Conservation (phyloP, 1,140 invertebrate species). For the Brachystomella parvula region DNA sequence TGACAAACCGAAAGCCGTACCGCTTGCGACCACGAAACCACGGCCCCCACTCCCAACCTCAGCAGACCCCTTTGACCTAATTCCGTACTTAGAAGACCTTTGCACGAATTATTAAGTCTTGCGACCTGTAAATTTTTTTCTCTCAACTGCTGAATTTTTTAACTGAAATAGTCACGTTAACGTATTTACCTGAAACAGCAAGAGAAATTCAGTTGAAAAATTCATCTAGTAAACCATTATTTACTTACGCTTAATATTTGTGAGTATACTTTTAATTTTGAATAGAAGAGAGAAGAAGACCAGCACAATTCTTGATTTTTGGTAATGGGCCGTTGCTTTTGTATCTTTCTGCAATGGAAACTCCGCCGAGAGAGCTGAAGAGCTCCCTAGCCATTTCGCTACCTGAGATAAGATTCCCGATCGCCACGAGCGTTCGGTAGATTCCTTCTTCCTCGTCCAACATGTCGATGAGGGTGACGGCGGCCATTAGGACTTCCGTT, state of each 20-base stretch:
- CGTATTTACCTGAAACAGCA: background rate
- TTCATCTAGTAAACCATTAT: background rate
- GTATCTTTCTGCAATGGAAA: slow-evolving; percentile 3
- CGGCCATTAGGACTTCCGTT: slow-evolving; percentile 35
- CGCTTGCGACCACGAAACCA: no score
- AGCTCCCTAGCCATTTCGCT: slow-evolving; percentile 15
- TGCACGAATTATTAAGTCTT: background rate
- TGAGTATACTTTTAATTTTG: background rate
- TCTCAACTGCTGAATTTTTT: no score
- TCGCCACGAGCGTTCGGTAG: slow-evolving; percentile 23
- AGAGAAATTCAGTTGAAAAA: background rate
- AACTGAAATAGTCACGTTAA: background rate
- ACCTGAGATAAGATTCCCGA: slow-evolving; percentile 25
- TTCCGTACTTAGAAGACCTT: background rate
- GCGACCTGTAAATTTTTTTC: background rate
- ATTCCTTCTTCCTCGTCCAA: slow-evolving; percentile 33
- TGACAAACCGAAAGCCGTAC: background rate
- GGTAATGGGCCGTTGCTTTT: slow-evolving; percentile 19
- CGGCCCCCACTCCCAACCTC: background rate
- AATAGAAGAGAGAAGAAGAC: slow-evolving; percentile 18
- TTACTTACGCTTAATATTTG: background rate
- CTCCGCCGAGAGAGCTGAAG: slow-evolving; percentile 24
- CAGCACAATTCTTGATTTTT: slow-evolving; percentile 32
- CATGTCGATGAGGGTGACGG: slow-evolving; percentile 20
- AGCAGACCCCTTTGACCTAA: background rate